phyloP scores from a whole-genome alignment of 2,113 vertebrate species.

The Protobothrops flavoviridis region DNA sequence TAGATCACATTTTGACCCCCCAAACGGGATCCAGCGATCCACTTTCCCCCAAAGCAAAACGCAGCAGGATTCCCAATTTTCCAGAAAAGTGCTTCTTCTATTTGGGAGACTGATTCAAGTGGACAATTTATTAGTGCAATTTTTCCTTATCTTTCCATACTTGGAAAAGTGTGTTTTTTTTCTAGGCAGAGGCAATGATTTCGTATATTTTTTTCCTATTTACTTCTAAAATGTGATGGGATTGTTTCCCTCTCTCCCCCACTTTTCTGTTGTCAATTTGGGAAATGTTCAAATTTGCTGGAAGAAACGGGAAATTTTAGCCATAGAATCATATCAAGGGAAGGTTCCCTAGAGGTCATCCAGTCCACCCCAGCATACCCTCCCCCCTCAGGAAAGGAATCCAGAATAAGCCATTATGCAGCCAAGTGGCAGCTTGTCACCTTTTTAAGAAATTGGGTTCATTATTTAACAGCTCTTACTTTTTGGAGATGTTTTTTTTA shows the following conservation, averaged over 20 bases:
- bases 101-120: background rate
- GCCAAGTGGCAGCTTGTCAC: background rate
- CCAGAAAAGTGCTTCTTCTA: background rate
- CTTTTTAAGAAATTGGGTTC: background rate
- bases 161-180: background rate
- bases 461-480: background rate
- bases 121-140: background rate
- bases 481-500: background rate
- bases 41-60: background rate
- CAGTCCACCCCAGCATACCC: background rate
- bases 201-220: background rate
- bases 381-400: background rate
- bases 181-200: background rate
- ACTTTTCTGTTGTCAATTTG: background rate
- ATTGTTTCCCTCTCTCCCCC: background rate
- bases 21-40: background rate
- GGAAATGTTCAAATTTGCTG: background rate
- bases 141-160: fast-evolving
- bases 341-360: background rate
- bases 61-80: background rate
- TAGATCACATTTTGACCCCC: background rate
- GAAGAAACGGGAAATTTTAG: background rate
- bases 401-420: background rate
- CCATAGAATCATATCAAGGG: background rate
- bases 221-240: background rate